These are phyloP conservation scores for Cephalopterus ornatus DNA, from an alignment of 2,113 vertebrate species.

Conservation along the genomic window DNA sequence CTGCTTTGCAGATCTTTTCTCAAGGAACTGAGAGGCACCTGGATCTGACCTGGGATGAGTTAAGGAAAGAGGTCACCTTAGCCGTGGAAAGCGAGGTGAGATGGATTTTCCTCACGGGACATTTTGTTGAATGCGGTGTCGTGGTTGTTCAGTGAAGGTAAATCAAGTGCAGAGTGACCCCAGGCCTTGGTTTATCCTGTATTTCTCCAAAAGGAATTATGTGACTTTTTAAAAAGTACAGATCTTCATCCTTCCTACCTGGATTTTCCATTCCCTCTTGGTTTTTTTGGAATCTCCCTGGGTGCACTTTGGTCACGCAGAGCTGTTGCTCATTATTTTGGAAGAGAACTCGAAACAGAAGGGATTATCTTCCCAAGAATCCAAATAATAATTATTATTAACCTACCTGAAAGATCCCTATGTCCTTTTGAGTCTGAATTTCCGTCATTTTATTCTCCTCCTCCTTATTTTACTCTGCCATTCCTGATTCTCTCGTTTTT, in stretches of 20 bases:
- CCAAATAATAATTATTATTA: background rate
- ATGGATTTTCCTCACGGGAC: background rate
- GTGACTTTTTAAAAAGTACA: background rate
- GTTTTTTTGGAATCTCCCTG: background rate
- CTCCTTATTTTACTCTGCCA: background rate
- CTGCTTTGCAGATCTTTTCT: slow-evolving; percentile 84
- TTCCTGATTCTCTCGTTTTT: background rate
- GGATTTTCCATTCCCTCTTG: background rate
- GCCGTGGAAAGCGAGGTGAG: slow-evolving; percentile 90
- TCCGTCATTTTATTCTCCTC: background rate
- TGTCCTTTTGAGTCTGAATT: background rate
- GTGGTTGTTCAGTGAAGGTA: background rate
- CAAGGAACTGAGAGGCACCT: slow-evolving; percentile 77
- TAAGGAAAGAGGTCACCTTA: slow-evolving; percentile 91
- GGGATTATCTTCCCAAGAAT: background rate
- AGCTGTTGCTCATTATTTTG: background rate
- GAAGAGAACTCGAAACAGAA: background rate
- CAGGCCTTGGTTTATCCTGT: background rate
- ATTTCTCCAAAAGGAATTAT: background rate
- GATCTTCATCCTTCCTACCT: background rate
- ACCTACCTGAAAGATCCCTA: background rate
- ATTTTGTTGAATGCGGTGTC: rapidly evolving
- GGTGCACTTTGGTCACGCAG: rapidly evolving
- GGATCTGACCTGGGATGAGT: slow-evolving; percentile 84
- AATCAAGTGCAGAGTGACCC: background rate